Base-by-base conservation (phyloP, 1,140 invertebrate genomes). In the Heliconius himera region DNA sequence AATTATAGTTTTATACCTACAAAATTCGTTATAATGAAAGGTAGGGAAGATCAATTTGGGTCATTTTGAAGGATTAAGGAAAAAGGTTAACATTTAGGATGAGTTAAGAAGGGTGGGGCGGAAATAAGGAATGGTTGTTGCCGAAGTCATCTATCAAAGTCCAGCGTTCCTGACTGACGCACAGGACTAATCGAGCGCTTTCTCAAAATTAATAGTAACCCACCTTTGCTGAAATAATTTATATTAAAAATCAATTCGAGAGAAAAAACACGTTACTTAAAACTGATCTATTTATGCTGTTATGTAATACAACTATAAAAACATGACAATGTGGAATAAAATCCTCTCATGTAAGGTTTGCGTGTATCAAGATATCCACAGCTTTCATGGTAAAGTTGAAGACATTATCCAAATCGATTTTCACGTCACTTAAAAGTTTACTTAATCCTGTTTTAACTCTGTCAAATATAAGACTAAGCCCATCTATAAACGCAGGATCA, bases 141-240 rank as follows among this genome's bases (percentile, higher is more conserved):
- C 85, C 84, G 86, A 83, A 80, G 81, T 83, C 91, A 91, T 93
- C 91, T 88, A 91, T 93, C 92, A 93, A 91, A 86, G 90, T 90
- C 91, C 78, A 56, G 29, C 51, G 8, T 54, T 66, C 29, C 49
- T 33, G 41, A 54, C 54, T 72, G 71, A 56, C 54, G 73, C 33
- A 78, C 51, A 36, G 33, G 71, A 78, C 77, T 78, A 74, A 78
- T 73, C 77, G 70, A 73, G 49, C 56, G 54, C 51, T 36, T 78
- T 49, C 60, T 76, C 38, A 29, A 41, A 73, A 73, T 46, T 74
- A 74, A 73, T 78, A 60, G 20, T 77, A 54, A 77, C 49, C 38
- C 22, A 71, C 29, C 2, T 77, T 46, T 33, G 70, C 70, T 77
- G 26, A 54, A 77, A 72, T 76, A 70, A 76, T 71, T 66, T 77